These are phyloP conservation scores for Drosophila dives DNA, from an alignment of 2,888 invertebrate genomes.

Conservation along the genomic window DNA sequence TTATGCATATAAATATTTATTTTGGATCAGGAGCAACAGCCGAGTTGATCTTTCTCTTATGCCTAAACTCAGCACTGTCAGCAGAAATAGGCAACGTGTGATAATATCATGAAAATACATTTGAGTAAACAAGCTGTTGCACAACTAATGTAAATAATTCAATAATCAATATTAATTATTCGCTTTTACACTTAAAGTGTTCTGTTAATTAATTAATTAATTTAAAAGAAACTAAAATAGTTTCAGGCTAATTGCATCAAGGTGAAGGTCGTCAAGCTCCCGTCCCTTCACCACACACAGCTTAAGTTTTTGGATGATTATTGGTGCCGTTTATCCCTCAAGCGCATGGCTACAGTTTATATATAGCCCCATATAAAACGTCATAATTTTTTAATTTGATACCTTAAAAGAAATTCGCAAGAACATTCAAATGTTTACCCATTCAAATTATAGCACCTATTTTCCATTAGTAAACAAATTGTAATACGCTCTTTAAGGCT, in stretches of 20 bases:
- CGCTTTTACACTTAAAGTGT: neutral
- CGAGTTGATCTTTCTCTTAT: neutral
- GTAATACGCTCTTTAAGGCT: neutral
- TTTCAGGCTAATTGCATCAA: neutral
- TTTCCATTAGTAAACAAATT: neutral
- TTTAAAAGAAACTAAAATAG: neutral
- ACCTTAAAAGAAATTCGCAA: neutral
- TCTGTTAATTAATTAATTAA: neutral
- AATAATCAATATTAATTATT: neutral
- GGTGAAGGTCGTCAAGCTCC: neutral
- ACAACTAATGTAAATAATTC: neutral
- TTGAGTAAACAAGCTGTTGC: neutral
- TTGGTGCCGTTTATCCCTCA: neutral
- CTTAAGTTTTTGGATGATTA: neutral
- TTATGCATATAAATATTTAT: neutral
- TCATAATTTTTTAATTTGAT: neutral
- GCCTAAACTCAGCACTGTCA: neutral
- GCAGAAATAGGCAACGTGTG: neutral
- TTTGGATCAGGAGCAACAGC: neutral
- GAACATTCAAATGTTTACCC: neutral
- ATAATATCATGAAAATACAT: too few species aligned
- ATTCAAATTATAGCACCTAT: neutral
- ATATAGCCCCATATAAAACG: neutral
- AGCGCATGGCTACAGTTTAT: neutral
- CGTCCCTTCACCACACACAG: neutral